A percentile compares a stretch with the other conserved stretches of the same genome.
Conservation (phyloP, 2,113 vertebrate species). For the Trachemys scripta region DNA sequence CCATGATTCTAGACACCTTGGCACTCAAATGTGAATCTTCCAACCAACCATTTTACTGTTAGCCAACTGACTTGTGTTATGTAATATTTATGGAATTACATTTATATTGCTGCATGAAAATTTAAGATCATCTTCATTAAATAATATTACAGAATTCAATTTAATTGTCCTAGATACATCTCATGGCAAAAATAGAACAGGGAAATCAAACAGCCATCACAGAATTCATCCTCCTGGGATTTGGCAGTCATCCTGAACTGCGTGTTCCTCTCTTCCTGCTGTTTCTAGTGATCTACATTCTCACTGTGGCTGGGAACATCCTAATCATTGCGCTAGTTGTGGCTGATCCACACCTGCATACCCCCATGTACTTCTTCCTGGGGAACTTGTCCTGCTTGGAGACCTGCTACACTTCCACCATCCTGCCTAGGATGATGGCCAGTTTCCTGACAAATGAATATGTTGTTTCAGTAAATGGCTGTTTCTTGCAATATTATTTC, state of each 20-base stretch:
- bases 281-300: neutral
- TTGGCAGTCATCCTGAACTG: neutral
- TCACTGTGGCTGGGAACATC: neutral
- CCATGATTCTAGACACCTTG: neutral
- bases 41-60: neutral
- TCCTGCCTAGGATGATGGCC: neutral
- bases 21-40: neutral
- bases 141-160: neutral
- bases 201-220: neutral
- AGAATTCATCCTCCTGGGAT: neutral
- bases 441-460: neutral
- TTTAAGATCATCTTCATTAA: no score
- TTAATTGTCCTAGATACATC: neutral
- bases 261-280: neutral
- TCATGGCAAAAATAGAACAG: neutral
- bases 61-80: no score
- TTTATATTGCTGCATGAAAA: no score
- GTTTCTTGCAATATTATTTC: neutral
- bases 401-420: neutral
- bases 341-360: neutral
- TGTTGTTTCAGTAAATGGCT: neutral
- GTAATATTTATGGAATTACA: no score
- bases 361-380: no score
- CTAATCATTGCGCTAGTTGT: neutral
- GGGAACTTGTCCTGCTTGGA: no score